phyloP scores from a whole-genome alignment of 2,888 invertebrate species.

The Euplexia lucipara region DNA sequence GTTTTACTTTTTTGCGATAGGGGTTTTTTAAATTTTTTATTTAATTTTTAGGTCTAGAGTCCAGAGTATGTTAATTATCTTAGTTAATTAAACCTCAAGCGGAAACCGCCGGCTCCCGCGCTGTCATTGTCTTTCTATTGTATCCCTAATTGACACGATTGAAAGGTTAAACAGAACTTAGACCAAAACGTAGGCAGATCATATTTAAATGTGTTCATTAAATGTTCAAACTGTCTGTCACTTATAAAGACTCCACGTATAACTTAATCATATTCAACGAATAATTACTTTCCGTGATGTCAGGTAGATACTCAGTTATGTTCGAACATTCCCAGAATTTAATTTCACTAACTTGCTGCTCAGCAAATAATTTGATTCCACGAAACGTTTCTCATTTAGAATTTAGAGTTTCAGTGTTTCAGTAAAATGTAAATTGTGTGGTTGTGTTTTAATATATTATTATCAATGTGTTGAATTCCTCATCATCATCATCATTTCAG shows the following conservation, averaged over 20 bases:
- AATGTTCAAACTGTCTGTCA: not conserved
- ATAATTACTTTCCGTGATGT: constrained; percentile 20
- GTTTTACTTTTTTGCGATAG: no score
- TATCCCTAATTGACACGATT: no score
- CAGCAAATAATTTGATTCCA: constrained; percentile 19
- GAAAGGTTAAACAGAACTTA: no score
- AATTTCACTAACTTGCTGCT: constrained; percentile 26
- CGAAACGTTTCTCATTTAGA: constrained; percentile 17
- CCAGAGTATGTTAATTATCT: no score
- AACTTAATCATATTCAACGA: constrained; percentile 3
- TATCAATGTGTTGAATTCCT: constrained; percentile 9
- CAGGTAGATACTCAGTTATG: constrained; percentile 10
- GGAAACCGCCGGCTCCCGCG: no score
- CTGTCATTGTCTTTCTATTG: no score
- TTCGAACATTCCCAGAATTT: constrained; percentile 30
- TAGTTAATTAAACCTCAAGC: no score
- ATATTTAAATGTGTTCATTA: no score
- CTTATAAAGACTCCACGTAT: not conserved
- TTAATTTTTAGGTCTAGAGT: no score
- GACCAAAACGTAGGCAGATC: no score
- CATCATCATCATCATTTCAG: no score
- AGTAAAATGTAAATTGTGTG: constrained; percentile 9
- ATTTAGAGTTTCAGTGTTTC: constrained; percentile 19
- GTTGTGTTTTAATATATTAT: not conserved
- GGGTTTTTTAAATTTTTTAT: no score